Evolutionary conservation across 2,888 invertebrate species (phyloP), one percentile per base, ranked within the genome.

Genomic region (Oscheius sp.): DNA sequence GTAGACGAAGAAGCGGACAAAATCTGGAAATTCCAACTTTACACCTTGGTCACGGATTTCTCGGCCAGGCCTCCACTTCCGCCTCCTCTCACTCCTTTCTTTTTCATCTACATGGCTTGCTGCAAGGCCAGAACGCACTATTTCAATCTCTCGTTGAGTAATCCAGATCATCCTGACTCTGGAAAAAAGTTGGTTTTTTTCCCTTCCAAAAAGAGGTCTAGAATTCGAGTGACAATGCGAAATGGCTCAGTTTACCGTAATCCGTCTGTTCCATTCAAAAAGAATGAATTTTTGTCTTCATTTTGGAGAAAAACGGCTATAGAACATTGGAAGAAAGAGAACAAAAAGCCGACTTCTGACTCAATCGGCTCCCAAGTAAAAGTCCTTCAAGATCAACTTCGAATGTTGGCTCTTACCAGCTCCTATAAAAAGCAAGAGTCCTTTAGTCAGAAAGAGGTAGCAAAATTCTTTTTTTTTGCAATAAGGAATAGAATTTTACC

Each of bases 21-120:
- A 25, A 87, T 87, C 27, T 87, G 87, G 87, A 83, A 83, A 63
- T 87, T 82, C 72, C 87, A 87, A 68, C 72, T 87, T 37, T 87
- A 87, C 71, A 81, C 82, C 15, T 72, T 87, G 46, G 85, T 86
- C 17, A 80, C 83, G 20, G 85, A 87, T 69, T 87, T 73, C 75
- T 78, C 84, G 33, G 75, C 84, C 23, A 83, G 87, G 6, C 84
- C 87, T 6, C 76, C 84, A 4, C 76, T 87, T 0, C 87, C 87
- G 0, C 86, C 87, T 15, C 87, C 87, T 6, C 69, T 87, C 31
- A 87, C 84, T 12, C 78, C 82, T 6, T 39, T 86, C 45, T 82
- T 82, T 66, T 70, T 85, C 45, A 27, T 83, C 27, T 79, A 72
- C 29, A 53, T 79, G 6, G 76, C 73, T 17, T 84, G 82, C 63